A percentile compares a stretch with the other conserved stretches of the same genome.
phyloP scores from a whole-genome alignment of 2,113 vertebrate species.

The Calyptomena viridis region DNA sequence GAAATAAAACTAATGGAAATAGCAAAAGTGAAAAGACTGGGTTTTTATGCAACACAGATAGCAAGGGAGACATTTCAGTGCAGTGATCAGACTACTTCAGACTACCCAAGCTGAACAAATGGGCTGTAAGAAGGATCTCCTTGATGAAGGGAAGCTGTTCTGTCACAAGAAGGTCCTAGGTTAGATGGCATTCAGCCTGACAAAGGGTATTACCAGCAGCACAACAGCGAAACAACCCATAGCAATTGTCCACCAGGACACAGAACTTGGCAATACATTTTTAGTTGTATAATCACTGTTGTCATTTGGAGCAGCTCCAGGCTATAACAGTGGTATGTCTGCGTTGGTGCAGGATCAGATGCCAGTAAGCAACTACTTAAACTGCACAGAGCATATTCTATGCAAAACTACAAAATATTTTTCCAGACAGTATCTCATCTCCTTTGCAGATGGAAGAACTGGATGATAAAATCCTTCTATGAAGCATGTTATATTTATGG shows the following conservation, averaged over 20 bases:
- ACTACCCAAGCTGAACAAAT: background rate
- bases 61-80: background rate
- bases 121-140: background rate
- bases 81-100: background rate
- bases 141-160: background rate
- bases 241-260: background rate
- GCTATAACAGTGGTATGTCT: background rate
- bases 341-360: background rate
- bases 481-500: background rate
- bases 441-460: background rate
- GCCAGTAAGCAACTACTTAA: background rate
- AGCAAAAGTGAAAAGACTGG: background rate
- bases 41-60: background rate
- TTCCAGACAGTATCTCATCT: background rate
- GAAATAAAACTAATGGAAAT: background rate
- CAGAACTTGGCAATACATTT: background rate
- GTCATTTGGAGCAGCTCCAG: background rate
- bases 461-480: background rate
- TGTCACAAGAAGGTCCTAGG: background rate
- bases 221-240: background rate
- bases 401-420: background rate
- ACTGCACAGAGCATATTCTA: background rate
- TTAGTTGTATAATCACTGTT: background rate
- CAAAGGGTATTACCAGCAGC: background rate
- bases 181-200: background rate